phyloP scores from a whole-genome alignment of 2,888 invertebrate genomes.

The Yponomeuta cagnagella region DNA sequence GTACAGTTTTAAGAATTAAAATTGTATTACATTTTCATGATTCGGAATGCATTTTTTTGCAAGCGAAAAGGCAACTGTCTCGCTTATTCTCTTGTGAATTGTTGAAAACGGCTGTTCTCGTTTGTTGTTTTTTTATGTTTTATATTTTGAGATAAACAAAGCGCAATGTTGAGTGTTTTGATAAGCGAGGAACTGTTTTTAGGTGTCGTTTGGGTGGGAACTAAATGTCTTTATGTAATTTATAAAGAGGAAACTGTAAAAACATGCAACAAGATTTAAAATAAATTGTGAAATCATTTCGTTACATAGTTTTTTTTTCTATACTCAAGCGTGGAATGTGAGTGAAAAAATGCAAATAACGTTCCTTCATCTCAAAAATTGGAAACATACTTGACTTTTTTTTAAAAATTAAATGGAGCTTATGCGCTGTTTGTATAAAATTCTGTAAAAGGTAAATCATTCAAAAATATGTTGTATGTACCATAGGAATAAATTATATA shows the following conservation, averaged over 20 bases:
- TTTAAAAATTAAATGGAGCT: slow-evolving; percentile 26
- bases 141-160: slow-evolving; percentile 50
- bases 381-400: not conserved
- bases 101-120: slow-evolving; percentile 33
- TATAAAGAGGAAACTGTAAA: slow-evolving; percentile 26
- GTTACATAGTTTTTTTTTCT: not conserved
- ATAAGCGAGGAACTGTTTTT: not conserved
- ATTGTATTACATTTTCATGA: not conserved
- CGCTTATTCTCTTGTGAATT: slow-evolving; percentile 32
- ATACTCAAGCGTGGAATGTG: slow-evolving; percentile 40
- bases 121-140: slow-evolving; percentile 64
- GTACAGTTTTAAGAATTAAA: not conserved
- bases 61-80: slow-evolving; percentile 4
- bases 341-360: slow-evolving; percentile 14
- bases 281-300: not conserved
- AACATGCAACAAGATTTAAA: slow-evolving; percentile 17
- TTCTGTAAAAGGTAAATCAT: slow-evolving; percentile 47
- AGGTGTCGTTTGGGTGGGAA: not conserved
- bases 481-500: slow-evolving; percentile 74
- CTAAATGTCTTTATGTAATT: slow-evolving; percentile 38
- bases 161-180: slow-evolving; percentile 34
- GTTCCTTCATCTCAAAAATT: not conserved
- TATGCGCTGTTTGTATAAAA: slow-evolving; percentile 18
- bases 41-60: not conserved
- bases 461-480: slow-evolving; percentile 56